A percentile compares a stretch with the other conserved stretches of the same genome.
Conservation (phyloP, 2,113 vertebrate genomes). For the Ctenomys sociabilis region DNA sequence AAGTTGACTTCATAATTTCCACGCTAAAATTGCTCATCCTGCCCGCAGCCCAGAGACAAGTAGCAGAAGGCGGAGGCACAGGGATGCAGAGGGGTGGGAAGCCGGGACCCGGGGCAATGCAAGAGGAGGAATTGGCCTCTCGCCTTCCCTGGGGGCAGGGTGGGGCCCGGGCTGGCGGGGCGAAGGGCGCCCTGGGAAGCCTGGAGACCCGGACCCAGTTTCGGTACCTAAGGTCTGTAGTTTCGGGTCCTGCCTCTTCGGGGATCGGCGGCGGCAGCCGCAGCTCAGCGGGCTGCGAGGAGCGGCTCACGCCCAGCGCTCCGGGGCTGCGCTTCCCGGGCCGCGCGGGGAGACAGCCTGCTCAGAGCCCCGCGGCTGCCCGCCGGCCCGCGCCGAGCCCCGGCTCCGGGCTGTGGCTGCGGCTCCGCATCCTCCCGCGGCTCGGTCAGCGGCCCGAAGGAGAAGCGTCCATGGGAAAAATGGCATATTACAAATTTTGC, state of each 20-base stretch:
- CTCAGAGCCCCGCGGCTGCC: constrained; percentile 77
- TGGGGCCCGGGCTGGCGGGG: constrained; percentile 58
- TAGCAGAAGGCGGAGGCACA: background rate
- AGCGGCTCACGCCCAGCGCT: constrained; percentile 85
- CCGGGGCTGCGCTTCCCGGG: constrained; percentile 85
- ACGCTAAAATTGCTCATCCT: constrained; percentile 70
- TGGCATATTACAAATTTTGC: constrained; percentile 96
- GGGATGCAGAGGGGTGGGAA: background rate
- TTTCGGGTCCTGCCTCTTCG: constrained; percentile 86
- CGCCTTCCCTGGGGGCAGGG: constrained; percentile 79
- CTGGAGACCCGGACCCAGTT: background rate
- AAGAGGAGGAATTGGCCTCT: constrained; percentile 53
- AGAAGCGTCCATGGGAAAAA: constrained; percentile 91
- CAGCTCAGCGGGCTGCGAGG: constrained; percentile 84
- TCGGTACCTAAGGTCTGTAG: constrained; percentile 84
- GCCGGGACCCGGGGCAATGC: background rate
- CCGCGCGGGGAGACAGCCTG: constrained; percentile 81
- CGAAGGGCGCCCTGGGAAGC: background rate
- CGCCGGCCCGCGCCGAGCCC: constrained; percentile 77
- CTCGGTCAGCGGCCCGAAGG: constrained; percentile 85
- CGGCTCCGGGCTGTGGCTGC: constrained; percentile 71
- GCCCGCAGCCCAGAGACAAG: background rate
- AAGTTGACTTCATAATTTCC: constrained; percentile 82
- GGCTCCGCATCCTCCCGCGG: constrained; percentile 86
- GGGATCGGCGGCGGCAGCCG: constrained; percentile 91